Evolutionary conservation across 2,797 vertebrate genomes (phyloP), one percentile per base, ranked within the genome.

Genomic region (Mastacembelus armatus): DNA sequence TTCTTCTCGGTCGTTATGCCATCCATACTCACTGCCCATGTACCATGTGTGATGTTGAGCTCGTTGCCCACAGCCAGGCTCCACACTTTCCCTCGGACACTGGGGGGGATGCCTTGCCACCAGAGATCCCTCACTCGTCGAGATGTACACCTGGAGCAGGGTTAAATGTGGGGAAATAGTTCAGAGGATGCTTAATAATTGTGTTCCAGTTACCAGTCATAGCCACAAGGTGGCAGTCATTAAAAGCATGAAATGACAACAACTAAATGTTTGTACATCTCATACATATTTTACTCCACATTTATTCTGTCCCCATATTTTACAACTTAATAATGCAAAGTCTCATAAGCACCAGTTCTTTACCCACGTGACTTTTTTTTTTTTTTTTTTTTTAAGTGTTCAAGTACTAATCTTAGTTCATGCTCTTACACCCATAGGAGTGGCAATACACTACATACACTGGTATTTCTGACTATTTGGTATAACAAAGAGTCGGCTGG

Each of bases 61-160:
- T 98, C 97, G 0, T 98, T 98, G 84, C 97, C 96, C 19, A 98
- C 95, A 0, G 97, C 97, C 71, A 98, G 85, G 90, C 96, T 97
- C 97, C 97, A 98, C 84, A 98, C 97, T 77, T 89, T 96, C 73
- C 97, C 97, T 67, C 97, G 87, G 75, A 98, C 97, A 0, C 97
- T 98, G 0, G 97, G 97, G 0, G 97, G 97, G 52, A 98, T 94
- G 18, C 97, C 97, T 89, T 97, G 97, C 97, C 97, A 98, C 97
- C 97, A 98, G 0, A 98, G 89, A 42, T 98, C 97, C 39, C 96
- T 94, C 14, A 96, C 97, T 30, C 95, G 93, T 14, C 95, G 93
- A 19, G 96, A 95, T n/a, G 93, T 94, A 24, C 94, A 95, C 95
- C 97, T 98, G 80, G 6, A 63, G 35, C 16, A 21, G 30, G 40